Evolutionary conservation across 2,888 invertebrate species (phyloP), one percentile per base, ranked within the genome.

Genomic region (Celastrina argiolus): DNA sequence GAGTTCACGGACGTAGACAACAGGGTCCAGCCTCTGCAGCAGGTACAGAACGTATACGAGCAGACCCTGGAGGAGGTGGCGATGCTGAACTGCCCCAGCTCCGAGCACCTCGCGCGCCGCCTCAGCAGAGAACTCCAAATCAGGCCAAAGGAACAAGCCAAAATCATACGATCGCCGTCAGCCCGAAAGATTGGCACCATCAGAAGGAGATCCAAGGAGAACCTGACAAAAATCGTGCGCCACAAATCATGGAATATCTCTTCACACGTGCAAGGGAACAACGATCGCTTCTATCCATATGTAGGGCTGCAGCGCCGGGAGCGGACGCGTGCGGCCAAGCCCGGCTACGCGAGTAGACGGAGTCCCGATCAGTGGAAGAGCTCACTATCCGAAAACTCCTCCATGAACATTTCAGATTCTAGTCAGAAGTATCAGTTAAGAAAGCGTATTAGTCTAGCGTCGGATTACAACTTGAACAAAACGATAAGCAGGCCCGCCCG

Each of bases 181-280:
- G 96, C 96, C 1, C 91, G 96, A 64, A 96, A 96, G 91, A 96
- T 96, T 68, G 96, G 96, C 22, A 93, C 93, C 8, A 92, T 96
- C 72, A 87, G 96, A 76, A 91, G 96, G 61, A 88, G 95, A 65
- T 96, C 96, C 0, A 93, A 93, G 78, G 96, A 96, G 74, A 89
- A 91, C 70, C 81, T 85, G 58, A 89, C 86, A 1, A 92, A 92
- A 81, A 81, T 94, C 31, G 88, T 91, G 22, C 87, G 94, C 39
- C 94, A 93, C 72, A 93, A 93, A 73, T 94, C 95, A 0, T 94
- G 94, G 94, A 94, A 94, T 75, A 89, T 92, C 8, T 82, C 90
- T 1, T 78, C 88, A 6, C 85, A 86, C 63, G 83, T 88, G 34
- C 91, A 85, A 78, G 75, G 80, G 81, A 86, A 85, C 67, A 83